Evolutionary conservation across 2,797 vertebrate species (phyloP).

Genomic region (Anomalospiza imberbis): DNA sequence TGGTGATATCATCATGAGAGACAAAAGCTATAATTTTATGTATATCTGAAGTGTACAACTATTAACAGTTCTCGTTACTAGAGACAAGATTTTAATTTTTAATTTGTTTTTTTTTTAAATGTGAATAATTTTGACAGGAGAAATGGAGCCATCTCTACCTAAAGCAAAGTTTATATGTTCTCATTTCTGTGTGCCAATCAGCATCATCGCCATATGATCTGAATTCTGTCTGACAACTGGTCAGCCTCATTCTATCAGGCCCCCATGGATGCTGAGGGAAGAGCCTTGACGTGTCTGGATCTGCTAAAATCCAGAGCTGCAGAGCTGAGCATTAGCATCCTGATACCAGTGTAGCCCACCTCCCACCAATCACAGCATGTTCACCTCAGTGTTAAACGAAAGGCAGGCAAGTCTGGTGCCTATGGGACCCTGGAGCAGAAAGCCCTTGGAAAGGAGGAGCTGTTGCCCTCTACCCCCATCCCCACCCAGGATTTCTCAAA

Average conservation of each 20-base stretch:
- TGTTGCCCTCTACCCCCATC: neutral
- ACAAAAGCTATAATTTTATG: neutral
- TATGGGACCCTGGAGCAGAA: neutral
- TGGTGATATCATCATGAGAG: conserved; percentile 1
- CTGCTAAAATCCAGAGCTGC: neutral
- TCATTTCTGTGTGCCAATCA: neutral
- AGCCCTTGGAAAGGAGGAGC: neutral
- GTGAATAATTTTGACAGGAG: neutral
- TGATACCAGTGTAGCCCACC: neutral
- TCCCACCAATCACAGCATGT: neutral
- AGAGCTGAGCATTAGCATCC: neutral
- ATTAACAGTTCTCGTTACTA: neutral
- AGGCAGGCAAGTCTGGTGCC: neutral
- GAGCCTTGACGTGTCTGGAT: neutral
- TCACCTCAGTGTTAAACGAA: neutral
- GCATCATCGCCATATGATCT: neutral
- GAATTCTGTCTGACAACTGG: neutral
- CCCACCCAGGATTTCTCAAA: neutral
- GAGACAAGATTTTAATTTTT: neutral
- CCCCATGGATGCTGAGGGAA: neutral
- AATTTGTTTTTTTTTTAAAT: neutral
- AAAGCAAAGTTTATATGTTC: neutral
- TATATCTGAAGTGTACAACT: neutral
- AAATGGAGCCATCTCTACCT: neutral
- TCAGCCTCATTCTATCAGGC: neutral